These are phyloP conservation scores for Drosophila nasuta DNA, from an alignment of 1,140 invertebrate genomes.

Conservation along the genomic window DNA sequence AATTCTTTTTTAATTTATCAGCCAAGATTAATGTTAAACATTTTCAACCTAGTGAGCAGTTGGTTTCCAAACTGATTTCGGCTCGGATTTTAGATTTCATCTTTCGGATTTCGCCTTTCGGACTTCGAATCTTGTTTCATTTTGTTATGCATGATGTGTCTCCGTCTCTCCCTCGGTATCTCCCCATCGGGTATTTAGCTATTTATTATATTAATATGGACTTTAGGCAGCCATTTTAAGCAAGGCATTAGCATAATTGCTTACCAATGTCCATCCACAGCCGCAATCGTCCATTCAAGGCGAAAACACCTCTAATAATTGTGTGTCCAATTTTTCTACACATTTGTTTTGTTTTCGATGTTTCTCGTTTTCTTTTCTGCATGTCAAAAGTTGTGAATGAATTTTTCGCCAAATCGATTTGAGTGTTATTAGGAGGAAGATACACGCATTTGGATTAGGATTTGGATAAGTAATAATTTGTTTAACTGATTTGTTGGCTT, in stretches of 20 bases:
- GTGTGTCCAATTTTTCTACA: conserved; percentile 74
- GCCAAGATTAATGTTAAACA: conserved; percentile 80
- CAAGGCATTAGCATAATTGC: conserved; percentile 76
- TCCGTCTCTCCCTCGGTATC: not conserved
- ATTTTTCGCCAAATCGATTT: conserved; percentile 71
- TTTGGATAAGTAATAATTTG: conserved; percentile 77
- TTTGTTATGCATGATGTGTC: conserved; percentile 4
- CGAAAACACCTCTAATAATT: conserved; percentile 78
- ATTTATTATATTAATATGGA: conserved; percentile 79
- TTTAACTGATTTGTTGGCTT: conserved; percentile 75
- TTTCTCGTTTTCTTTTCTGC: conserved; percentile 39
- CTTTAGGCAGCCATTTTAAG: conserved; percentile 73
- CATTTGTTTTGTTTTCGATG: conserved; percentile 39
- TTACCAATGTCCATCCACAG: conserved; percentile 62
- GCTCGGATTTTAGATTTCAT: conserved; percentile 44
- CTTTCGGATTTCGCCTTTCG: conserved; percentile 22
- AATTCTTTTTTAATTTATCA: conserved; percentile 81
- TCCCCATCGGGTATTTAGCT: conserved; percentile 12
- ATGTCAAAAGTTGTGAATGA: conserved; percentile 71
- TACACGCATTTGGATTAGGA: conserved; percentile 33
- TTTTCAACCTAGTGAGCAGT: conserved; percentile 66
- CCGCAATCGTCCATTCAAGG: conserved; percentile 61
- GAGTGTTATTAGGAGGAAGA: conserved; percentile 46
- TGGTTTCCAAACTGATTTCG: conserved; percentile 59
- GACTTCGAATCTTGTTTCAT: conserved; percentile 42